Evolutionary conservation across 2,797 vertebrate genomes (phyloP), one percentile per base, ranked within the genome.

Genomic region (Buphagus erythrorhynchus): DNA sequence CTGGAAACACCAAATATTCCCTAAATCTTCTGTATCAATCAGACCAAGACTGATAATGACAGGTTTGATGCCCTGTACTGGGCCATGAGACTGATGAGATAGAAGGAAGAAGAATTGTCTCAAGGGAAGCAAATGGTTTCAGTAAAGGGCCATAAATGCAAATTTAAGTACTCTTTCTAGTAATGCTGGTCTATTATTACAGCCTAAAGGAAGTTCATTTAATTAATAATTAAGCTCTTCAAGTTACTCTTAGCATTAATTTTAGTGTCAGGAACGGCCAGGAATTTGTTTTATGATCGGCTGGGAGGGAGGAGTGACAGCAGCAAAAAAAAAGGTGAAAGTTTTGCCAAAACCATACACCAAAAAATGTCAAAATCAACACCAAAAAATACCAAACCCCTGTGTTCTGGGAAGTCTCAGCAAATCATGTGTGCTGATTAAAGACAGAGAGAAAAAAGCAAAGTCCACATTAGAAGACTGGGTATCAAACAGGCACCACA

Each of bases 171-270:
- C 15, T 87, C 79, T 24, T 85, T 86, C 77, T 72, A 63, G 67
- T 79, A 85, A 59, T 21, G 36, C 61, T 54, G n/a, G 48, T 65
- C 48, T 95, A 59, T 86, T 88, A 68, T 77, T 88, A 15, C 24
- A 84, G 54, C 49, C 65, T 49, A 77, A 91, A 95, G 93, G 42
- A 94, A 91, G 75, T 80, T 86, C 17, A 86, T 80, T 89, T 81
- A 72, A 54, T 85, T 87, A 86, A 58, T 84, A 83, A 86, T 93
- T 87, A 69, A 93, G 84, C 45, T 65, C 63, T 91, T 91, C 36
- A 63, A 67, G 68, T 88, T 88, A 80, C 45, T 95, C 43, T 85
- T 24, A 15, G 29, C 36, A 18, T 85, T 71, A 81, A 71, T 74
- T 75, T 87, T 11, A 73, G 36, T 5, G 1, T 72, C 80, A 87